A percentile compares a stretch with the other conserved stretches of the same genome.
phyloP scores from a whole-genome alignment of 2,888 invertebrate genomes.

The Drosophila ustulata region DNA sequence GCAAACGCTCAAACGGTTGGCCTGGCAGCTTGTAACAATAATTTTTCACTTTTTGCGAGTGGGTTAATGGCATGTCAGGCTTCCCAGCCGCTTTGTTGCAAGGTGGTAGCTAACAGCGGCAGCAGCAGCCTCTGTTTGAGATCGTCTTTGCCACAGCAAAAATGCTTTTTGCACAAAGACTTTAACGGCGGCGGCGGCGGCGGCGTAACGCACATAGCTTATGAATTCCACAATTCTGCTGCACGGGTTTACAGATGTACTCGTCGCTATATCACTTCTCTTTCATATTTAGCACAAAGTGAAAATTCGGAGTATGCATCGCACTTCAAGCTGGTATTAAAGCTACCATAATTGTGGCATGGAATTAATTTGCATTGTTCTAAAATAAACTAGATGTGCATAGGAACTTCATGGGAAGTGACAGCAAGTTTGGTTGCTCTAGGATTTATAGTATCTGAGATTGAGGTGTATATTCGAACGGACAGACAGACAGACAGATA shows the following conservation, averaged over 20 bases:
- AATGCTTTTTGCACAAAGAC: conserved; percentile 61
- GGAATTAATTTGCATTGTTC: neutral
- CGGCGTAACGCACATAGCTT: conserved; percentile 67
- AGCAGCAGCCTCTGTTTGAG: conserved; percentile 18
- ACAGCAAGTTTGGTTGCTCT: no score
- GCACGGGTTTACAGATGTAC: conserved; percentile 26
- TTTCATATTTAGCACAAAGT: conserved; percentile 58
- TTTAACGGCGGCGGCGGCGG: conserved; percentile 32
- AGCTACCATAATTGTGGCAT: conserved; percentile 31
- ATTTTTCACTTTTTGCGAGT: conserved; percentile 70
- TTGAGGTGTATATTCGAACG: no score
- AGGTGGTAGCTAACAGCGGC: neutral
- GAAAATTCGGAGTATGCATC: conserved; percentile 61
- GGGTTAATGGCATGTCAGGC: conserved; percentile 66
- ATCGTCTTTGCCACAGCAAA: conserved; percentile 60
- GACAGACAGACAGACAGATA: no score
- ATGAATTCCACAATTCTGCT: conserved; percentile 63
- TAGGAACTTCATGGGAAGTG: no score
- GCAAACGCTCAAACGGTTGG: conserved; percentile 39
- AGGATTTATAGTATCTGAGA: no score
- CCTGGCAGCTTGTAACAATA: conserved; percentile 69
- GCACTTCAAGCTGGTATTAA: neutral
- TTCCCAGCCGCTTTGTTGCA: conserved; percentile 5
- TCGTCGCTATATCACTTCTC: conserved; percentile 4
- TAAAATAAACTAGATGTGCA: no score